A percentile compares a stretch with the other conserved stretches of the same genome.
Evolutionary conservation across 2,113 vertebrate species (phyloP).

Genomic region (Prietella phreatophila): DNA sequence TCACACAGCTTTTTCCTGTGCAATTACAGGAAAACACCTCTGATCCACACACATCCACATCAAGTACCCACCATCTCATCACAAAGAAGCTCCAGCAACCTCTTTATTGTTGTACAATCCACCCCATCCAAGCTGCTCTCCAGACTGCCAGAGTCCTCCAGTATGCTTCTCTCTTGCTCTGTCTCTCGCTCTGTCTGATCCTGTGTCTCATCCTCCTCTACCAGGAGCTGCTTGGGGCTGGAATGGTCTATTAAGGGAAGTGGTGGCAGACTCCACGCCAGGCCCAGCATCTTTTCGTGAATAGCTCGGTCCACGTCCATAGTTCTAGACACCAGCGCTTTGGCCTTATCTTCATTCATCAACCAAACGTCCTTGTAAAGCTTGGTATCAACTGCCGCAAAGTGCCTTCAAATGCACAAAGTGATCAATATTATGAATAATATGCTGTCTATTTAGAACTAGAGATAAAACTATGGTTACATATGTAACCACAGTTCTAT

Average conservation of each 20-base stretch:
- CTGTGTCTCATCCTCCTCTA: constrained; percentile 20
- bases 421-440: not conserved
- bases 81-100: constrained; percentile 75
- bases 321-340: constrained; percentile 66
- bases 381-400: constrained; percentile 58
- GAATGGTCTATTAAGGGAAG: constrained; percentile 64
- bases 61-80: constrained; percentile 75
- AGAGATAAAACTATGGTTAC: too few species aligned
- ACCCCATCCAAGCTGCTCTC: constrained; percentile 51
- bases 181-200: not conserved
- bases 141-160: constrained; percentile 11
- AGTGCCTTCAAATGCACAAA: constrained; percentile 68
- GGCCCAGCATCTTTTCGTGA: constrained; percentile 74
- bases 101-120: constrained; percentile 63
- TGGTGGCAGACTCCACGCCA: constrained; percentile 70
- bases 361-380: constrained; percentile 79
- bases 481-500: too few species aligned
- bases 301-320: constrained; percentile 74
- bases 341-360: constrained; percentile 81
- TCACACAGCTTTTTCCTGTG: not conserved
- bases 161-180: not conserved
- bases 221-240: constrained; percentile 61
- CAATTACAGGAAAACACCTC: not conserved
- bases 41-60: not conserved
- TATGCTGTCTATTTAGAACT: not conserved